Evolutionary conservation across 2,113 vertebrate species (phyloP).

Genomic region (Narcine bancroftii): DNA sequence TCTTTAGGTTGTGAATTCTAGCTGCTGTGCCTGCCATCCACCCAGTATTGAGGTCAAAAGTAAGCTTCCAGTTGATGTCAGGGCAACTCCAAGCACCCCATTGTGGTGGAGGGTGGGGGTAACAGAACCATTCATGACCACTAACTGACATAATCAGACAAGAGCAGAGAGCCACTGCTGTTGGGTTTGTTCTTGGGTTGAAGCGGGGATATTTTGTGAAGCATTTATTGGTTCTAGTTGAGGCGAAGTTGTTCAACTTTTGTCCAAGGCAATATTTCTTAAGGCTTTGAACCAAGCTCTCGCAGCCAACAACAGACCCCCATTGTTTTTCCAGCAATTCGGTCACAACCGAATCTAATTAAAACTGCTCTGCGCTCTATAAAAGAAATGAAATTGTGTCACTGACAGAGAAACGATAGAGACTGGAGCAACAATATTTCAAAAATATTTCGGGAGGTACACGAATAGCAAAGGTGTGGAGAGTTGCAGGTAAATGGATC

Average conservation of each 20-base stretch:
- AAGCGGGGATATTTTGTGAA: background rate
- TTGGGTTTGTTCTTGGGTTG: background rate
- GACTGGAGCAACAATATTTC: too few relatives aligned
- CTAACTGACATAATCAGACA: background rate
- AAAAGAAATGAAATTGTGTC: background rate
- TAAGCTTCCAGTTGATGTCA: background rate
- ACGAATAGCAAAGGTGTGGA: too few relatives aligned
- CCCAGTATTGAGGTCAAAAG: background rate
- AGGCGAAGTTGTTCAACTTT: background rate
- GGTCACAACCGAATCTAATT: background rate
- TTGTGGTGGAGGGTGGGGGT: background rate
- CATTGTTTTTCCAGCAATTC: background rate
- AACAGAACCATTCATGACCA: background rate
- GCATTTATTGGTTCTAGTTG: background rate
- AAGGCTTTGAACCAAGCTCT: background rate
- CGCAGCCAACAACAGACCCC: background rate
- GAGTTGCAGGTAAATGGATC: too few relatives aligned
- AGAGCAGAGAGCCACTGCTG: background rate
- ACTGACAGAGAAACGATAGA: too few relatives aligned
- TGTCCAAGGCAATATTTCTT: conserved; percentile 12
- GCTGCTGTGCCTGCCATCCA: background rate
- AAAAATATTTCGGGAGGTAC: too few relatives aligned
- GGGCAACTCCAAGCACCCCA: too few relatives aligned
- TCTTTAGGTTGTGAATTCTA: too few relatives aligned
- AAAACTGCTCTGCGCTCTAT: background rate